Percentiles rank a stretch among this genome's conserved stretches.
These are phyloP conservation scores for Torymus aiolomorphi DNA, from an alignment of 2,888 invertebrate genomes.

Conservation along the genomic window DNA sequence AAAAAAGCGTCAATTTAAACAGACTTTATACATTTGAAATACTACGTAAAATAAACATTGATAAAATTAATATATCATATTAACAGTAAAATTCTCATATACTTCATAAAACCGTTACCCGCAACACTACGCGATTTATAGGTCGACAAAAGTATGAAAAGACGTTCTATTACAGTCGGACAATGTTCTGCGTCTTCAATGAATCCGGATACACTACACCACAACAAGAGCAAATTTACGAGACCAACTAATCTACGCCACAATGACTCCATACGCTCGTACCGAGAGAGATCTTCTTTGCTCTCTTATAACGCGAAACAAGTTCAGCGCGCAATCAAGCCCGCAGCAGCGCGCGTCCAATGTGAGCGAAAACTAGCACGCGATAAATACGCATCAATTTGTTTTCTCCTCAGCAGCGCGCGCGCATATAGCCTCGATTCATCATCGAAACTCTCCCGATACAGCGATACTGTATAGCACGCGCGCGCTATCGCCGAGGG, in stretches of 20 bases:
- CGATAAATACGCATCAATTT: constrained; percentile 45
- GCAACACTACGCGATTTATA: too few species aligned
- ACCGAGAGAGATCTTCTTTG: too few species aligned
- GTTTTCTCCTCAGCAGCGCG: neutral
- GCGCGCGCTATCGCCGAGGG: constrained; percentile 1
- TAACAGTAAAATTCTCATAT: too few species aligned
- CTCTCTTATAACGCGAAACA: too few species aligned
- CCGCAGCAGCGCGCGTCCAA: constrained; percentile 17
- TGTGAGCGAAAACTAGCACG: constrained; percentile 41
- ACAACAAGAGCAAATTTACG: neutral
- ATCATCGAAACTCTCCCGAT: neutral
- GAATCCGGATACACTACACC: neutral
- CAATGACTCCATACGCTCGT: neutral
- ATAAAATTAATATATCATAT: too few species aligned
- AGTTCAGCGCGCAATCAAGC: neutral
- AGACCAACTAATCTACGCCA: neutral
- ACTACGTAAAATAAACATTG: too few species aligned
- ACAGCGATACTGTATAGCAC: constrained; percentile 23
- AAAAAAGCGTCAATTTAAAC: too few species aligned
- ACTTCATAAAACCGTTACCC: too few species aligned
- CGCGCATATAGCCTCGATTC: constrained; percentile 17
- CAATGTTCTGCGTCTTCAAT: too few species aligned
- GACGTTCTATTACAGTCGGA: too few species aligned
- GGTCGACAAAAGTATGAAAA: too few species aligned
- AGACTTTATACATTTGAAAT: too few species aligned